A percentile compares a stretch with the other conserved stretches of the same genome.
These are phyloP conservation scores for Gryon sp. DNA, from an alignment of 1,140 invertebrate genomes.

Conservation along the genomic window DNA sequence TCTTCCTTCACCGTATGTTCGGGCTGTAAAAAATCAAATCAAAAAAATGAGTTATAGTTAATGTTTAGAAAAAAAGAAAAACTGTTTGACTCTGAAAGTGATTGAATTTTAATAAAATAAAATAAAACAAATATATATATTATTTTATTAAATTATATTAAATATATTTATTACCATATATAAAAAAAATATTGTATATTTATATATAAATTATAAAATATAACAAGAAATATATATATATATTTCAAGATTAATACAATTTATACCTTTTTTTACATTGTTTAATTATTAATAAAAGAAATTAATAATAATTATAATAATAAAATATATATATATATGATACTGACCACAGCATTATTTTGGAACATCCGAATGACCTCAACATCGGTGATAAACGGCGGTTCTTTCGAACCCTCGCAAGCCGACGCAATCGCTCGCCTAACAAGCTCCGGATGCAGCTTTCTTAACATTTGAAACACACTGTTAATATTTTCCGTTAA, in stretches of 20 bases:
- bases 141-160: too few species aligned
- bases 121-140: too few species aligned
- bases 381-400: constrained; percentile 80
- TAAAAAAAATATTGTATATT: too few species aligned
- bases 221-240: too few species aligned
- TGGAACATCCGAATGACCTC: constrained; percentile 78
- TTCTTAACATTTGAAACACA: constrained; percentile 82
- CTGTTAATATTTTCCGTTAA: constrained; percentile 80
- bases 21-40: constrained; percentile 69
- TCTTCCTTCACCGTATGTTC: constrained; percentile 80
- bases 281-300: too few species aligned
- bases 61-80: background rate
- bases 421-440: constrained; percentile 80
- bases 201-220: too few species aligned
- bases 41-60: constrained; percentile 25
- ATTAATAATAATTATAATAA: too few species aligned
- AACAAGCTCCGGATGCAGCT: constrained; percentile 81
- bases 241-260: too few species aligned
- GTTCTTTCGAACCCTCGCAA: constrained; percentile 80
- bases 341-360: constrained; percentile 69
- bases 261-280: too few species aligned
- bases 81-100: too few species aligned
- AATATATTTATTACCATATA: too few species aligned
- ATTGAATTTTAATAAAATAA: too few species aligned
- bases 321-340: constrained; percentile 9